These are phyloP conservation scores for Caradrina clavipalpis DNA, from an alignment of 2,888 invertebrate genomes.

Conservation along the genomic window DNA sequence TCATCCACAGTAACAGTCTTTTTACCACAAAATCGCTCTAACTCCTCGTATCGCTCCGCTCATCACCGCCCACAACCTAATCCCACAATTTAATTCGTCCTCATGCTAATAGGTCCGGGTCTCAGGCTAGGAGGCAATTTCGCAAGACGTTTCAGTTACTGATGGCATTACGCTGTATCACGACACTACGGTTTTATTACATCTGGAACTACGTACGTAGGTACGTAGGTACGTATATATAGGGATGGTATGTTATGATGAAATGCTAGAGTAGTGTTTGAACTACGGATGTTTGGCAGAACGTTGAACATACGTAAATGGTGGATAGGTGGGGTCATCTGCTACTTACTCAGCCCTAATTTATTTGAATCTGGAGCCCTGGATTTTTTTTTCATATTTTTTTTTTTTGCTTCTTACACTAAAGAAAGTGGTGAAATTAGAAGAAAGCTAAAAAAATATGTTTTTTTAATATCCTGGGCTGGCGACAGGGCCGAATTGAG, in stretches of 20 bases:
- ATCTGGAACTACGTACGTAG: slow-evolving; percentile 3
- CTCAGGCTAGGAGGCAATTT: slow-evolving; percentile 73
- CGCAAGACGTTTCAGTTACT: slow-evolving; percentile 75
- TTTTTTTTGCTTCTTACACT: too few species aligned
- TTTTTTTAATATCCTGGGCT: too few species aligned
- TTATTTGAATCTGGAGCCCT: too few species aligned
- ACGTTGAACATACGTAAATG: too few species aligned
- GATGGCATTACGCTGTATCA: slow-evolving; percentile 68
- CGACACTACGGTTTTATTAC: slow-evolving; percentile 46
- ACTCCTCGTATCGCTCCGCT: slow-evolving; percentile 20
- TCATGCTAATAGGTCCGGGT: slow-evolving; percentile 76
- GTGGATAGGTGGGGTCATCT: too few species aligned
- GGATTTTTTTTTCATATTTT: too few species aligned
- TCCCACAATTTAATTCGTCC: slow-evolving; percentile 75
- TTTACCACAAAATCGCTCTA: slow-evolving; percentile 19
- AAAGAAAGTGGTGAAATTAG: too few species aligned
- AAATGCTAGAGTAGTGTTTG: not conserved
- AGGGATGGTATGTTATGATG: not conserved
- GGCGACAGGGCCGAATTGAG: too few species aligned
- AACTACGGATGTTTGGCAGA: too few species aligned
- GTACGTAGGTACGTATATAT: not conserved
- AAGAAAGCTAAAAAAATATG: too few species aligned
- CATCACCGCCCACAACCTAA: slow-evolving; percentile 22
- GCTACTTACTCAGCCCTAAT: too few species aligned
- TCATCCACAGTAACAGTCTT: too few species aligned